A percentile compares a stretch with the other conserved stretches of the same genome.
These are phyloP conservation scores for Rotaria macrura DNA, from an alignment of 2,888 invertebrate genomes.

Conservation along the genomic window DNA sequence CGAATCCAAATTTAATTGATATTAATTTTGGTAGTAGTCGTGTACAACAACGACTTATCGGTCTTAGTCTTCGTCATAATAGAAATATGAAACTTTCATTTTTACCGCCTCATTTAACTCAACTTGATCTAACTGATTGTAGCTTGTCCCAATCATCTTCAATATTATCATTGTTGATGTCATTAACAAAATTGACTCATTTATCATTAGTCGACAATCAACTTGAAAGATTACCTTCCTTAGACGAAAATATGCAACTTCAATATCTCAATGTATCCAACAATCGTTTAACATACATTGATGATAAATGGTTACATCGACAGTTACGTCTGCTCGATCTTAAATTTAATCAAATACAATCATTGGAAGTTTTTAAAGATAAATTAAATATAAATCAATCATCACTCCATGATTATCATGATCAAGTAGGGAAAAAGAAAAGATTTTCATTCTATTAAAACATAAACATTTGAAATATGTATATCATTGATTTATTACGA, in stretches of 20 bases:
- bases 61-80: constrained; percentile 6
- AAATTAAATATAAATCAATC: neutral
- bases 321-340: neutral
- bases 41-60: neutral
- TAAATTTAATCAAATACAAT: neutral
- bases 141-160: neutral
- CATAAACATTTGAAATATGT: too few relatives aligned
- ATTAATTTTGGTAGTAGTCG: neutral
- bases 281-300: neutral
- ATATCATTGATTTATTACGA: too few relatives aligned
- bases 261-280: neutral
- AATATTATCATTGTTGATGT: neutral
- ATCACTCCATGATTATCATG: neutral
- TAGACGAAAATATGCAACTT: neutral
- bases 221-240: neutral
- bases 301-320: neutral
- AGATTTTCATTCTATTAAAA: too few relatives aligned
- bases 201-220: neutral
- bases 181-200: neutral
- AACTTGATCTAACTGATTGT: constrained; percentile 3
- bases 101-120: neutral
- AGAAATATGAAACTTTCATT: neutral
- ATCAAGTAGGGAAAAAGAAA: neutral
- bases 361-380: neutral
- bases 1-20: neutral